Conservation (phyloP, 2,113 vertebrate genomes). For the Tenebrosternarchus preto region DNA sequence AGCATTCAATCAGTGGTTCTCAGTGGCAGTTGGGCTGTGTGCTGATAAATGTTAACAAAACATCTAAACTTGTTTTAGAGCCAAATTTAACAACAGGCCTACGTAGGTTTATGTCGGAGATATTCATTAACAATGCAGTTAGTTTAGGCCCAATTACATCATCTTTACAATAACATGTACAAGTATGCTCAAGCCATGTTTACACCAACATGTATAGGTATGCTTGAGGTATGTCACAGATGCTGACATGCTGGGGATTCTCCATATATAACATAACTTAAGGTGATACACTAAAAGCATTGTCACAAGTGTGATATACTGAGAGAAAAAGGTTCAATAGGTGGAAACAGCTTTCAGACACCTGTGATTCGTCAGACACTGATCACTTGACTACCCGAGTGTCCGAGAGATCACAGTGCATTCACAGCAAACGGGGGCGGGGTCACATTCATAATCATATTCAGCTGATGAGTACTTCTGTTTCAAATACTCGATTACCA, state of each 20-base stretch:
- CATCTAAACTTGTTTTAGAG: background rate
- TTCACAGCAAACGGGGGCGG: background rate
- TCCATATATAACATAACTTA: background rate
- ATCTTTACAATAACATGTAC: background rate
- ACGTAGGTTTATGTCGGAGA: background rate
- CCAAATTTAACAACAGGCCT: background rate
- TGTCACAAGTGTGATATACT: background rate
- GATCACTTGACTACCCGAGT: background rate
- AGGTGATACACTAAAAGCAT: background rate
- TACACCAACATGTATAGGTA: background rate
- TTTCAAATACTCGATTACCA: background rate
- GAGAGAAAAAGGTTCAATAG: background rate
- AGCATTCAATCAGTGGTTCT: background rate
- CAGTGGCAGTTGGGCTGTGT: background rate
- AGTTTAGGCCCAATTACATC: background rate
- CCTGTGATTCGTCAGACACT: background rate
- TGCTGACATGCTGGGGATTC: background rate
- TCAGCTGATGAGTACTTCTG: background rate
- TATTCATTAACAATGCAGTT: background rate
- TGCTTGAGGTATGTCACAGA: no score
- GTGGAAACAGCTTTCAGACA: background rate
- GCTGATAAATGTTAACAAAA: no score
- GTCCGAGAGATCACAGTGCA: background rate
- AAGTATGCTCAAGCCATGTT: no score
- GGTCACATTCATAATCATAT: background rate